Percentiles rank a stretch among this genome's conserved stretches.
Evolutionary conservation across 2,113 vertebrate genomes (phyloP).

Genomic region (Glaucidium brasilianum): DNA sequence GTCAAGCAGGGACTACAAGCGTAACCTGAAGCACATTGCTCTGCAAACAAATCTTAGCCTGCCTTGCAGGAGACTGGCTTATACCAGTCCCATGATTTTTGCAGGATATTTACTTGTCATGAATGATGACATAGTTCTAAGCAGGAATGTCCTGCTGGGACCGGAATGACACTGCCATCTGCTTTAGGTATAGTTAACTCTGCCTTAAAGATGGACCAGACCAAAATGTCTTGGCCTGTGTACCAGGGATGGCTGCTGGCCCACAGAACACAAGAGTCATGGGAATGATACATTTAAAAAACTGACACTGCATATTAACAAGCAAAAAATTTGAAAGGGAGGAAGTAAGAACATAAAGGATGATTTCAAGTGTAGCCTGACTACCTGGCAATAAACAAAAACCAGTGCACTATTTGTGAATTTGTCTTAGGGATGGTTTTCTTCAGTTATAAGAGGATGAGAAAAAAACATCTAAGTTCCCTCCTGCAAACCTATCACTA

Average conservation of each 20-base stretch:
- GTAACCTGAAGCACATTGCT: not conserved
- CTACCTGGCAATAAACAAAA: not conserved
- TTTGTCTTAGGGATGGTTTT: not conserved
- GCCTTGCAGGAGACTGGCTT: conserved; percentile 7
- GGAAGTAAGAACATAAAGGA: not conserved
- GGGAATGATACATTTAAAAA: not conserved
- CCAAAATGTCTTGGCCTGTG: not conserved
- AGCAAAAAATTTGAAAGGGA: not conserved
- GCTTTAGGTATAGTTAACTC: not conserved
- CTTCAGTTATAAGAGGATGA: not conserved
- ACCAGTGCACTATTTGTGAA: not conserved
- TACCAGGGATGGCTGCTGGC: not conserved
- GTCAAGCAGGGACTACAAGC: conserved; percentile 34
- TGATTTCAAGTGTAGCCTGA: not conserved
- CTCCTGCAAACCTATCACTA: not conserved
- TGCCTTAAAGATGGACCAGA: not conserved
- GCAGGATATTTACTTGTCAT: conserved; percentile 4
- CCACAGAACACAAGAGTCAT: not conserved
- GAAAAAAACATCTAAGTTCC: not conserved
- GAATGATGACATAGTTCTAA: not conserved
- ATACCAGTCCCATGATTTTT: conserved; percentile 9
- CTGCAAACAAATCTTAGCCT: conserved; percentile 47
- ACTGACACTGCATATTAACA: not conserved
- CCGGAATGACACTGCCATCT: not conserved
- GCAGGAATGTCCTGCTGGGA: not conserved